Evolutionary conservation across 2,113 vertebrate genomes (phyloP), one percentile per base, ranked within the genome.

Genomic region (Lagopus muta): DNA sequence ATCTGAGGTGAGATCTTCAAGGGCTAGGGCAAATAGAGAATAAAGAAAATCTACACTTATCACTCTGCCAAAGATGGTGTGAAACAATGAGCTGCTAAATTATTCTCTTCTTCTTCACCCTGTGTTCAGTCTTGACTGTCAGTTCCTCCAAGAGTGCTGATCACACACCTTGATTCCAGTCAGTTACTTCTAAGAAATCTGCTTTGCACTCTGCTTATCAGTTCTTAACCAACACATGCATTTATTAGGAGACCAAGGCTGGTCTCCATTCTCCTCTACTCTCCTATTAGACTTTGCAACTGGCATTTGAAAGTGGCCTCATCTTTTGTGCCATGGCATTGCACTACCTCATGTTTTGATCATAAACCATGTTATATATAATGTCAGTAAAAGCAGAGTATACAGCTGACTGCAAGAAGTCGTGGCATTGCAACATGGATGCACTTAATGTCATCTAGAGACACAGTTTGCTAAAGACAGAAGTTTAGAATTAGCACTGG

Each of bases 401-500:
- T 60, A 60, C 14, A 78, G 34, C 22, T 57, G 65, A 57, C 22
- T 3, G 3, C 25, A 66, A 88, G 65, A 84, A 65, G 40, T 34
- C 82, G 75, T 2, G 3, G 13, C 55, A 45, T 71, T 72, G 72
- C 34, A 66, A 65, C 45, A 43, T 40, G 84, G 20, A 43, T 64
- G 30, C 17, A 58, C 38, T 87, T 70, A 80, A 43, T 77, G 55
- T 71, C 84, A 73, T 76, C 55, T 76, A 89, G 64, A 87, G 47
- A 85, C 25, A 42, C 21, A 64, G 28, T 76, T 62, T 89, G 45
- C n/a, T 82, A 48, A 87, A 89, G 92, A 79, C 92, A 96, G 92
- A 92, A 95, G 92, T 93, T 96, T 92, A 87, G 89, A 93, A 96
- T 96, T 93, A 95, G 75, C 4, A 0, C 42, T 94, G 91, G 17